A percentile compares a stretch with the other conserved stretches of the same genome.
Evolutionary conservation across 1,140 invertebrate species (phyloP).

Genomic region (Gyrodactylus salaris): DNA sequence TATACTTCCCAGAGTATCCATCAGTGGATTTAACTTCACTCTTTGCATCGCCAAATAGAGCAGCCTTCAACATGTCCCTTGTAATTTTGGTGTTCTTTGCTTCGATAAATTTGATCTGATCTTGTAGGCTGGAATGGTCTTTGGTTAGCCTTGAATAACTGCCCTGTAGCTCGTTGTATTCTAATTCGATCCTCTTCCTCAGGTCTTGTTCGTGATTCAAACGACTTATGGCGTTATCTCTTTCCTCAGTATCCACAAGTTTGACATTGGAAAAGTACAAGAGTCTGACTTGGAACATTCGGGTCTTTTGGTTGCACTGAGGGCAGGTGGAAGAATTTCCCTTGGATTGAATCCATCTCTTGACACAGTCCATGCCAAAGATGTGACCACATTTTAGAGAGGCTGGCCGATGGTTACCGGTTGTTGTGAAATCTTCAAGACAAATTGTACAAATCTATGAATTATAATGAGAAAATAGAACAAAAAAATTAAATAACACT

Average conservation of each 20-base stretch:
- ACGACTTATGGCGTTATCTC: neutral
- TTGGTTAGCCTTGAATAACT: neutral
- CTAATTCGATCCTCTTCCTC: neutral
- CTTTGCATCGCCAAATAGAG: neutral
- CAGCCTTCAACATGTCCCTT: neutral
- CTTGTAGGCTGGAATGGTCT: neutral
- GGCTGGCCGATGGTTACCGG: neutral
- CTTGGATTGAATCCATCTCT: neutral
- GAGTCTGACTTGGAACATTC: neutral
- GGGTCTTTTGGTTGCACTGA: neutral
- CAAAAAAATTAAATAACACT: too few relatives aligned
- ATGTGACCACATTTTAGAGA: neutral
- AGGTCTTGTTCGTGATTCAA: neutral
- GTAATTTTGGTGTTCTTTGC: neutral
- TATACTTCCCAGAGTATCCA: neutral
- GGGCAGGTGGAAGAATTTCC: neutral
- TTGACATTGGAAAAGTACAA: neutral
- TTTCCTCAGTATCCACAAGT: neutral
- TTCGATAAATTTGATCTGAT: neutral
- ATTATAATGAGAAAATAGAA: neutral
- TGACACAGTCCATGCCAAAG: neutral
- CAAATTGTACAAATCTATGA: neutral
- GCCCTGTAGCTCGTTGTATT: neutral
- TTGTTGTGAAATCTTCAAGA: neutral
- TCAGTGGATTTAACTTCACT: neutral